Evolutionary conservation across 2,888 invertebrate species (phyloP), one percentile per base, ranked within the genome.

Genomic region (Luperina testacea): DNA sequence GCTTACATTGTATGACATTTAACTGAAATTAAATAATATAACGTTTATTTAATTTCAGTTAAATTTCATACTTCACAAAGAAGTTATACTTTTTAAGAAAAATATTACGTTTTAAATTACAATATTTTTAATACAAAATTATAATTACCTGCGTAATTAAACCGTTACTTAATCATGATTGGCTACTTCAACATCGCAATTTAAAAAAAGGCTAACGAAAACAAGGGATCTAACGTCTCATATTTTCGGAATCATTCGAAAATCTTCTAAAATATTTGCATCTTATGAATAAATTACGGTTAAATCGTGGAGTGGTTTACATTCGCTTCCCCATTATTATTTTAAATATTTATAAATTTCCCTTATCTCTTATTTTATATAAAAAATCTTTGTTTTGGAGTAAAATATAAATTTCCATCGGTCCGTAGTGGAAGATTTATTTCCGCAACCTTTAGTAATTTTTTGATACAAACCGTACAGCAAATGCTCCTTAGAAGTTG

Each of bases 221-320:
- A 32, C 32, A 32, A 32, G 1, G 1, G 32, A n/a, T n/a, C n/a
- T n/a, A n/a, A n/a, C n/a, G 61, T 77, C 74, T 70, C n/a, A 81
- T 80, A 24, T 68, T 77, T 75, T 72, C 27, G 32, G 63, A 51
- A 77, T n/a, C 53, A 32, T 77, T 80, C 42, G 53, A 13, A 74
- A 82, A 73, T 63, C 75, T 72, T 71, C 68, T 88, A 77, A 83
- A 81, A 77, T 83, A 88, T 88, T 88, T 79, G 70, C 75, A 84
- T 74, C 51, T 80, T 69, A 80, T 81, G 81, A 84, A 87, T 80
- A 84, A 82, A 84, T 82, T 77, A 86, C 69, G 11, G 7, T 57
- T 72, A 77, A 65, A 78, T 75, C 67, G 48, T 63, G 75, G 75
- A 76, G 65, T 53, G 82, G 68, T 70, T 71, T 38, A 48, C 61